Evolutionary conservation across 2,113 vertebrate species (phyloP).

Genomic region (Pycnonotus jocosus): DNA sequence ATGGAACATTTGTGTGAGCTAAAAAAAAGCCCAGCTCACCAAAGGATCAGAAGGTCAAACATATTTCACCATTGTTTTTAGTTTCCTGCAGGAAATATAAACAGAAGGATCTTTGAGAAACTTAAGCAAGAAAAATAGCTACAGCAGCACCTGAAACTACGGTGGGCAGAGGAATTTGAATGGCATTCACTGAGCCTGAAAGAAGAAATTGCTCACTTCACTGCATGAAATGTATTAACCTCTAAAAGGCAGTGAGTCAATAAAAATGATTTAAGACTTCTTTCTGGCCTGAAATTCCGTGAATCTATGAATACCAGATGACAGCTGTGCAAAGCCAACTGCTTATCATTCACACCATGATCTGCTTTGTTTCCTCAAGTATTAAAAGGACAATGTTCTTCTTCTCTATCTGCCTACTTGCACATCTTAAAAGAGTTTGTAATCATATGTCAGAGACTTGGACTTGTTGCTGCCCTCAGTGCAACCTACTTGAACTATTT

Average conservation of each 20-base stretch:
- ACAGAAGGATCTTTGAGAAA: background rate
- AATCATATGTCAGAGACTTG: background rate
- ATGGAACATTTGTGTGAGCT: background rate
- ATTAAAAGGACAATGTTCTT: conserved; percentile 5
- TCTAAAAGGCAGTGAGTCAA: conserved; percentile 51
- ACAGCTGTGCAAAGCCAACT: conserved; percentile 11
- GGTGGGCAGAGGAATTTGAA: conserved; percentile 9
- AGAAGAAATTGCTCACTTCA: conserved; percentile 43
- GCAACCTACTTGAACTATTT: background rate
- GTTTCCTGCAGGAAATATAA: background rate
- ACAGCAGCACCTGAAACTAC: conserved; percentile 3
- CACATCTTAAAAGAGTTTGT: background rate
- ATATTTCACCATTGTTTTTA: background rate
- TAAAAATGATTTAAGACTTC: conserved; percentile 55
- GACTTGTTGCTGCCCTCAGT: background rate
- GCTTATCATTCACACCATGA: conserved; percentile 36
- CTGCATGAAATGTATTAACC: conserved; percentile 49
- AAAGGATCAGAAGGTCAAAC: background rate
- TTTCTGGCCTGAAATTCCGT: conserved; percentile 3
- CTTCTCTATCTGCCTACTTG: background rate
- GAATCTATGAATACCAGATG: conserved; percentile 32
- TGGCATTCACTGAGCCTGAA: conserved; percentile 26
- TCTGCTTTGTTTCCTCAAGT: conserved; percentile 15
- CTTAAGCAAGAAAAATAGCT: conserved; percentile 7
- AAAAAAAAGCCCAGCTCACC: background rate